Conservation (phyloP, 2,113 vertebrate genomes). For the Scalopus aquaticus region DNA sequence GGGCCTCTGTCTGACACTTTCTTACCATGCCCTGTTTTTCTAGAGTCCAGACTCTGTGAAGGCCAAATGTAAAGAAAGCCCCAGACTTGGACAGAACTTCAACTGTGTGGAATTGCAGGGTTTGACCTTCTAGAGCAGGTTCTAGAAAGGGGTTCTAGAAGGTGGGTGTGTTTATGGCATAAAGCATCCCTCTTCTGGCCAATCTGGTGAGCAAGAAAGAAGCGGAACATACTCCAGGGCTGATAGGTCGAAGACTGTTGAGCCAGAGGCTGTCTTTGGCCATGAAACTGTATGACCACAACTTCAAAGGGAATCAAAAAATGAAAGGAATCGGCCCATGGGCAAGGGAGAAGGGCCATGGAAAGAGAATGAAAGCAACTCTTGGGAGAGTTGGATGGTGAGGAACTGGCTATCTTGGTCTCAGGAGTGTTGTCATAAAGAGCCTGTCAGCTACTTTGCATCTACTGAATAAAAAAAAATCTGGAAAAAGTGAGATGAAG, state of each 20-base stretch:
- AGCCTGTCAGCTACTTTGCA: slow-evolving; percentile 57
- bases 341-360: not conserved
- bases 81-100: not conserved
- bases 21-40: not conserved
- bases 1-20: not conserved
- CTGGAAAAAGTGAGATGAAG: slow-evolving; percentile 50
- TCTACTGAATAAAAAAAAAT: slow-evolving; percentile 67
- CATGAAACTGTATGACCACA: not conserved
- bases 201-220: not conserved
- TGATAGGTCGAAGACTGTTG: not conserved
- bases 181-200: not conserved
- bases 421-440: slow-evolving; percentile 59
- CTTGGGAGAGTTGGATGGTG: not conserved
- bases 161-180: not conserved
- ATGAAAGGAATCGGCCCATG: not conserved
- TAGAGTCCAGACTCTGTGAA: not conserved
- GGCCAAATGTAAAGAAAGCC: not conserved
- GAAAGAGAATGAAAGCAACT: not conserved
- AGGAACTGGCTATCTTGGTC: not conserved
- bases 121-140: not conserved
- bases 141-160: slow-evolving; percentile 55
- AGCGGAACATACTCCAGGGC: not conserved
- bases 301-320: not conserved
- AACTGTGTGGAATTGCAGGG: not conserved
- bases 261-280: not conserved